Percentiles rank a stretch among this genome's conserved stretches.
These are phyloP conservation scores for Zingel zingel DNA, from an alignment of 2,113 vertebrate species.

Conservation along the genomic window DNA sequence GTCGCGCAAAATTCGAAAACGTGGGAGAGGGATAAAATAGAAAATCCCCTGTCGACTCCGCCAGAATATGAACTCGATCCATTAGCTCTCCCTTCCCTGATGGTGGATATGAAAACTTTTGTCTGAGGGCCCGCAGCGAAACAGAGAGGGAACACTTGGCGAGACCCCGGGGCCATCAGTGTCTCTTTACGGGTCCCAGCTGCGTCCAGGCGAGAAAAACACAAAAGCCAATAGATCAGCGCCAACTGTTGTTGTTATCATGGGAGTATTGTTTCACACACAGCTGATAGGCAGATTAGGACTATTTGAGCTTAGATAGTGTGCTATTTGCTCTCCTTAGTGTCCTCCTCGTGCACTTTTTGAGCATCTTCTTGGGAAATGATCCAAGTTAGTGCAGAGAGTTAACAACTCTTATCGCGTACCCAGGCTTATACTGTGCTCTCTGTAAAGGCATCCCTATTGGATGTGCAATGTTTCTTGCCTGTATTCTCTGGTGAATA, in stretches of 20 bases:
- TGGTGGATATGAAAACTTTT: conserved; percentile 60
- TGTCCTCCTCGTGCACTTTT: neutral
- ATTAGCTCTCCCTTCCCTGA: conserved; percentile 31
- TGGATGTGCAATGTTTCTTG: neutral
- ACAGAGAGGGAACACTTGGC: conserved; percentile 59
- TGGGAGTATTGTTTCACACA: conserved; percentile 61
- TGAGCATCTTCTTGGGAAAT: conserved; percentile 21
- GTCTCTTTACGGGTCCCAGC: conserved; percentile 57
- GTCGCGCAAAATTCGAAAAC: conserved; percentile 40
- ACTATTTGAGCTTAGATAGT: conserved; percentile 22
- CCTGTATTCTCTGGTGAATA: neutral
- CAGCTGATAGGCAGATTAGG: conserved; percentile 42
- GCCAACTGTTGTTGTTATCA: conserved; percentile 61
- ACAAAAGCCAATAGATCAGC: conserved; percentile 65
- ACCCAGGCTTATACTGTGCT: neutral
- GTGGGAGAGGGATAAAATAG: neutral
- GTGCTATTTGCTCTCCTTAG: neutral
- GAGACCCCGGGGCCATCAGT: conserved; percentile 38
- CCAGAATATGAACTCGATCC: conserved; percentile 25
- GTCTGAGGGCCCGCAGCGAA: conserved; percentile 39
- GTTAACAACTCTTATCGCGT: conserved; percentile 36
- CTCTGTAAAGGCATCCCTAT: neutral
- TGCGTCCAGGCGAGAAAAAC: conserved; percentile 49
- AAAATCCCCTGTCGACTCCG: conserved; percentile 3
- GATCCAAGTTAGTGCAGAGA: conserved; percentile 1